A percentile compares a stretch with the other conserved stretches of the same genome.
These are phyloP conservation scores for Oeneis ivallda DNA, from an alignment of 2,888 invertebrate genomes.

Conservation along the genomic window DNA sequence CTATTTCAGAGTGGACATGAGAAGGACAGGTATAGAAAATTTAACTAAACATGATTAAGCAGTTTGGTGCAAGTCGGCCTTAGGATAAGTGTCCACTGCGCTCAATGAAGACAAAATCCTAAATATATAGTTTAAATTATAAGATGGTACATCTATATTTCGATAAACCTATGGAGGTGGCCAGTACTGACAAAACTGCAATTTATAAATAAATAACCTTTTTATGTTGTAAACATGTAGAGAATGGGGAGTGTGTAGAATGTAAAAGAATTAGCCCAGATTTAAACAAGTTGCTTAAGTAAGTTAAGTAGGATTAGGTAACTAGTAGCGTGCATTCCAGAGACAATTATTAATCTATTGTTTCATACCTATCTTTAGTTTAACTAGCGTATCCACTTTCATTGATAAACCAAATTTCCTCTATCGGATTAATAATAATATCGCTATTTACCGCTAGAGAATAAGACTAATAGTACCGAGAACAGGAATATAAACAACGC, in stretches of 20 bases:
- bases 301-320: background rate
- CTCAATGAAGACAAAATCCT: no score
- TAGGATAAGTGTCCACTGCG: no score
- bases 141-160: no score
- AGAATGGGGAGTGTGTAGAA: background rate
- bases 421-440: background rate
- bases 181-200: no score
- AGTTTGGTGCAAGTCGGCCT: no score
- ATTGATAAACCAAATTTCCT: background rate
- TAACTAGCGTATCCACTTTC: background rate
- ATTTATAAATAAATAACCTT: no score
- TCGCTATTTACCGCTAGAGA: conserved; percentile 1
- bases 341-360: background rate
- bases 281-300: background rate
- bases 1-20: no score
- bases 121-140: no score
- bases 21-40: no score
- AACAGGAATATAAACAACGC: background rate
- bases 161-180: no score
- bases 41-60: no score
- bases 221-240: no score
- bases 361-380: background rate
- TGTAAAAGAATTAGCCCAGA: background rate
- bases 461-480: background rate
- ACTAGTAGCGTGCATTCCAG: background rate